Base-by-base conservation (phyloP, 2,888 invertebrate species). In the Crematogaster levior region DNA sequence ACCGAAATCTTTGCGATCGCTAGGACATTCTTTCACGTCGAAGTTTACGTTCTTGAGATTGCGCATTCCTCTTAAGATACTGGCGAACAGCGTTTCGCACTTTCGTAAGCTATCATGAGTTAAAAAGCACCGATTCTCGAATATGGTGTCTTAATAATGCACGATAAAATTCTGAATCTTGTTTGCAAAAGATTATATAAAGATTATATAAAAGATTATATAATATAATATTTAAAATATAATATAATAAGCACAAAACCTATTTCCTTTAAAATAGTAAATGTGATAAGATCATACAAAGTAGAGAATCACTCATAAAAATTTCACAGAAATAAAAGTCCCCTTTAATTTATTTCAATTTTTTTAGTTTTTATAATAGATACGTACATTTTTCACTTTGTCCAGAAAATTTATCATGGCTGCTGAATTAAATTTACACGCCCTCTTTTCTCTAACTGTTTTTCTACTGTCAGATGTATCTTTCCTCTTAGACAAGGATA, bases 401-500 rank as follows among this genome's bases (percentile, higher is more conserved):
- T 7, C 30, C 24, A 10, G 70, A 63, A 58, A 80, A 87, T 82
- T 84, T 80, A 84, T 84, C 24, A 68, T 58, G n/a, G 53, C 70
- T 68, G 66, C 82, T 68, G n/a, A 51, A 46, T 82, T 79, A 74
- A 65, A 56, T 81, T 56, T 82, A 58, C 63, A 43, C 61, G 48
- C 66, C 1, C 21, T 58, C 56, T 65, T 79, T 68, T 74, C 58
- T 46, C 37, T 63, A 5, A 18, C 43, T 18, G 4, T 56, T 77
- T 79, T 56, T 70, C 12, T 12, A 2, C 12, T 34, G 12, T 79
- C 56, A 34, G 15, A 21, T 56, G 34, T 70, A 53, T 61, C 53
- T 79, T 66, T 18, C 21, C 40, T 58, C 48, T 15, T 53, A 58
- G 15, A 3, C 40, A 48, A 34, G 56, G 51, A 58, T 80, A 68